Conservation (phyloP, 2,888 invertebrate species). For the Eueremaeus valkanovi region DNA sequence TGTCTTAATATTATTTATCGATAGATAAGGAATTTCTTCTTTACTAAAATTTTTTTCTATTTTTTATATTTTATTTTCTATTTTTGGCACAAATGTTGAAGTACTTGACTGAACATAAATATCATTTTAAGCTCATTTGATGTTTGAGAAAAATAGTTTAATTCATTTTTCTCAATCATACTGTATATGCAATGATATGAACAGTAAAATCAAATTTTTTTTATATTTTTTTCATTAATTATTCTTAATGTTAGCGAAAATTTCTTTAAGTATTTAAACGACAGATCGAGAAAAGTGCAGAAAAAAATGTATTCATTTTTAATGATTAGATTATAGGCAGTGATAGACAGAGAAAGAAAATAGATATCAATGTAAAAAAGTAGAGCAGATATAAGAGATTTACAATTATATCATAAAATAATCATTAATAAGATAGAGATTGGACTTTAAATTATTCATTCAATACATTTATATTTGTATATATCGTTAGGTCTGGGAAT, state of each 20-base stretch:
- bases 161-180: too few species aligned
- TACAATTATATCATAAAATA: constrained; percentile 29
- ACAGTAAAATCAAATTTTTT: neutral
- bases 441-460: constrained; percentile 13
- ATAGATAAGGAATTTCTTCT: neutral
- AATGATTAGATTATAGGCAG: constrained; percentile 24
- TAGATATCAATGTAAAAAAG: neutral
- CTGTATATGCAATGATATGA: neutral
- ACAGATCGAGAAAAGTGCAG: neutral
- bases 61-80: neutral
- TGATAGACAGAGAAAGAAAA: neutral
- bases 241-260: neutral
- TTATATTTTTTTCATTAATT: neutral
- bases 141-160: too few species aligned
- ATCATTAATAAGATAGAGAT: constrained; percentile 1
- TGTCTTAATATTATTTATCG: too few species aligned
- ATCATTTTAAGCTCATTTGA: too few species aligned
- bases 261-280: neutral
- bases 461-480: neutral
- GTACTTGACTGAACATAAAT: neutral
- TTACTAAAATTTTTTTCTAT: neutral
- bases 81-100: neutral
- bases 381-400: neutral
- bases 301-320: constrained; percentile 21
- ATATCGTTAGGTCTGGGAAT: too few species aligned